A percentile compares a stretch with the other conserved stretches of the same genome.
phyloP scores from a whole-genome alignment of 2,113 vertebrate species.

The Triplophysa dalaica region DNA sequence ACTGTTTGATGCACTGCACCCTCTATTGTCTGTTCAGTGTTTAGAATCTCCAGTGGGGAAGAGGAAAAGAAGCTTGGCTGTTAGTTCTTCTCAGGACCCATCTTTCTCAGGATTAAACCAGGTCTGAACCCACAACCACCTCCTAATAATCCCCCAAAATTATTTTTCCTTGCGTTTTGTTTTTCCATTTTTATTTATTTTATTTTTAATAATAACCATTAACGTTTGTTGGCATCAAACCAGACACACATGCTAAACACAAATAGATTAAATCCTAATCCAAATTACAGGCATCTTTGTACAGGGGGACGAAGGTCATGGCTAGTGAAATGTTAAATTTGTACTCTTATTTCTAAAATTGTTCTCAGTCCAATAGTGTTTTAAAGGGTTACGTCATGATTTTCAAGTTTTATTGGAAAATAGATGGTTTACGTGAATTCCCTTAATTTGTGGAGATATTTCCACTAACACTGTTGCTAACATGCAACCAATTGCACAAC shows the following conservation, averaged over 20 bases:
- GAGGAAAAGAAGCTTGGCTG: slow-evolving; percentile 99
- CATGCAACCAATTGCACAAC: slow-evolving; percentile 1
- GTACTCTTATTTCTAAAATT: background rate
- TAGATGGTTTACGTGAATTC: background rate
- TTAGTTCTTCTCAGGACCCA: slow-evolving; percentile 99
- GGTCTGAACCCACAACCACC: slow-evolving; percentile 92
- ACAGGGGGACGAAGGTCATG: slow-evolving; percentile 29
- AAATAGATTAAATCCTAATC: slow-evolving; percentile 47
- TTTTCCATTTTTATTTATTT: slow-evolving; percentile 62
- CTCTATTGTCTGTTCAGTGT: slow-evolving; percentile 99
- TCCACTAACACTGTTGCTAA: no score
- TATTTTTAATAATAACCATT: slow-evolving; percentile 59
- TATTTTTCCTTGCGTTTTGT: slow-evolving; percentile 60
- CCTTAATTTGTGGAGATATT: background rate
- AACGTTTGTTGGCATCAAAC: slow-evolving; percentile 86
- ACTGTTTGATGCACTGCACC: slow-evolving; percentile 99
- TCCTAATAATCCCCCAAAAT: slow-evolving; percentile 90
- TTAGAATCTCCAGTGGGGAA: slow-evolving; percentile 99
- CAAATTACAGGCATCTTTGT: slow-evolving; percentile 46
- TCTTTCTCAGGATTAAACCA: slow-evolving; percentile 99
- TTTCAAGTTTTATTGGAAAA: background rate
- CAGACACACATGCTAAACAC: slow-evolving; percentile 92
- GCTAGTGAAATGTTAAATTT: background rate
- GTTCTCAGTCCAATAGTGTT: background rate
- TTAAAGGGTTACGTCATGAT: background rate